Conservation (phyloP, 2,888 invertebrate genomes). For the Monopis laevigella region DNA sequence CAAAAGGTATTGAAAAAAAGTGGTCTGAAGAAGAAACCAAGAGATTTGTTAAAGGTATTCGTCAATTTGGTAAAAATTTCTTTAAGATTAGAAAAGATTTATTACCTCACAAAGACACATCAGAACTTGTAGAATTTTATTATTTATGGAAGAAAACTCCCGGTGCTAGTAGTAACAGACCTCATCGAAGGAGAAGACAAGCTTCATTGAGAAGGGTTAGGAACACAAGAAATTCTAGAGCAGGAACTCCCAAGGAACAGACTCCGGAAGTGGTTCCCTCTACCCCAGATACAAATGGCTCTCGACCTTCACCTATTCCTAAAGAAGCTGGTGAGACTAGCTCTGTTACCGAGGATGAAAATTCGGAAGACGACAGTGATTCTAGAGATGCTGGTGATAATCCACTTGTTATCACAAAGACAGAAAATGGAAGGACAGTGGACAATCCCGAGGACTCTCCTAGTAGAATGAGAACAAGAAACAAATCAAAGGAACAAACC, state of each 20-base stretch:
- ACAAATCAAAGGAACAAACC: slow-evolving; percentile 81
- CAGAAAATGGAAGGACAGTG: slow-evolving; percentile 78
- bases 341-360: slow-evolving; percentile 88
- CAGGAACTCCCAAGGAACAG: slow-evolving; percentile 80
- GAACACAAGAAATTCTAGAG: slow-evolving; percentile 87
- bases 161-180: slow-evolving; percentile 95
- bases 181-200: slow-evolving; percentile 89
- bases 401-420: slow-evolving; percentile 90
- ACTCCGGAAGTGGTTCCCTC: slow-evolving; percentile 69
- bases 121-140: slow-evolving; percentile 97
- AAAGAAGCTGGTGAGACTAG: slow-evolving; percentile 78
- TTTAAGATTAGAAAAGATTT: slow-evolving; percentile 97
- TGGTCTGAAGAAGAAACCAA: slow-evolving; percentile 99
- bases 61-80: slow-evolving; percentile 99
- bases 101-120: slow-evolving; percentile 95
- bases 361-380: slow-evolving; percentile 95
- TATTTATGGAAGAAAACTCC: slow-evolving; percentile 99
- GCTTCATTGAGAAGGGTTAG: slow-evolving; percentile 88
- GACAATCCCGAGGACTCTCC: slow-evolving; percentile 84
- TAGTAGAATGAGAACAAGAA: slow-evolving; percentile 88
- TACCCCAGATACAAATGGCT: slow-evolving; percentile 58
- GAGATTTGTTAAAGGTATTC: slow-evolving; percentile 96
- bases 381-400: slow-evolving; percentile 82
- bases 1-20: slow-evolving; percentile 96
- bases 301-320: slow-evolving; percentile 72